Base-by-base conservation (phyloP, 2,888 invertebrate genomes). In the Aphidoletes aphidimyza region DNA sequence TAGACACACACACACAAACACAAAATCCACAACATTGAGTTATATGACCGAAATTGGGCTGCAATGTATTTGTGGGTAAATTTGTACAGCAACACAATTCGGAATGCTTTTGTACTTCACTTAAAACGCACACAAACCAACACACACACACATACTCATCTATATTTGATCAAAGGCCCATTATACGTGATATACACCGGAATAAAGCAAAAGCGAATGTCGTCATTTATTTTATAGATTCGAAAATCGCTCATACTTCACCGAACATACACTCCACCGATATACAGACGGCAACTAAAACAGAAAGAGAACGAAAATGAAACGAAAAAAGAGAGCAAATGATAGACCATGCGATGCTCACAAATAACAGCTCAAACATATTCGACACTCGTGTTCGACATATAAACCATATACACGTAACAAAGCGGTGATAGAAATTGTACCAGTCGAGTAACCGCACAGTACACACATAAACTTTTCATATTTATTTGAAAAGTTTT, bases 401-500 rank as follows among this genome's bases (percentile, higher is more conserved):
- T 54, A 11, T 26, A 54, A 54, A 69, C 69, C 69, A 34, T 69
- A 30, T 69, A 81, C n/a, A 37, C 37, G n/a, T 37, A 81, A n/a
- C 54, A 54, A 54, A 54, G 22, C 54, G 22, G 54, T 54, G 22
- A 54, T 54, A 54, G 54, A 54, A 54, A 54, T 54, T 54, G 19
- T 54, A 54, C 54, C n/a, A n/a, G 37, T 81, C 81, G 37, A 37
- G 37, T 22, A 81, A 81, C 81, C 81, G 81, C 81, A 81, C 81
- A 0, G 81, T 81, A 37, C 37, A 81, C 39, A 81, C 39, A 37
- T 81, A 81, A 81, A 81, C 81, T 81, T 81, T 81, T 81, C 81
- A 81, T 81, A 81, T 81, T 81, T 81, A 81, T 81, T 81, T 81
- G 81, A 81, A 81, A 81, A 81, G 81, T 81, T 81, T 81, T 81